Conservation (phyloP, 2,888 invertebrate genomes). For the Drymonia ruficornis region DNA sequence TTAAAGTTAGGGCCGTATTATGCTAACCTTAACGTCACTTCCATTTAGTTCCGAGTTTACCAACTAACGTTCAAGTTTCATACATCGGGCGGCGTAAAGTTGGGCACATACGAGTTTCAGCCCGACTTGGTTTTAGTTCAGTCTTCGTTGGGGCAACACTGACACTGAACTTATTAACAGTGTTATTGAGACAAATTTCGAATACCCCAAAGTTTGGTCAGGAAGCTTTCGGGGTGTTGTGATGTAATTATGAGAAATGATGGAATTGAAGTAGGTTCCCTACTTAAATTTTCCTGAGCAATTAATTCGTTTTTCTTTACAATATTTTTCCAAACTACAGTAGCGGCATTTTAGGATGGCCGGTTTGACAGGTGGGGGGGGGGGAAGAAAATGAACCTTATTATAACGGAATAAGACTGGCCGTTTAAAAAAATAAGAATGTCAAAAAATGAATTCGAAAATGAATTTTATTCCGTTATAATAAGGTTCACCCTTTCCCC, state of each 20-base stretch:
- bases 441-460: no score
- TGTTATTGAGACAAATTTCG: slow-evolving; percentile 57
- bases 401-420: no score
- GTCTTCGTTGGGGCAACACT: slow-evolving; percentile 44
- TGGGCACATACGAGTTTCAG: slow-evolving; percentile 49
- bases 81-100: slow-evolving; percentile 52
- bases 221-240: slow-evolving; percentile 12
- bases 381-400: no score
- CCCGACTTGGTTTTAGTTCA: slow-evolving; percentile 33
- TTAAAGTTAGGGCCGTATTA: slow-evolving; percentile 17
- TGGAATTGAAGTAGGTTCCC: no score
- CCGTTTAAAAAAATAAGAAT: no score
- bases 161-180: slow-evolving; percentile 52
- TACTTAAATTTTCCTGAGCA: no score
- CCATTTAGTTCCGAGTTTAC: slow-evolving; percentile 51
- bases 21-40: slow-evolving; percentile 44
- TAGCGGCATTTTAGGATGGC: no score
- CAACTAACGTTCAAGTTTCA: slow-evolving; percentile 55
- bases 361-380: no score
- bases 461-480: no score
- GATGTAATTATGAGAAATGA: slow-evolving; percentile 8
- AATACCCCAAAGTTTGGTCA: slow-evolving; percentile 20
- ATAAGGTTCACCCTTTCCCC: no score
- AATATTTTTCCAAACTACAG: no score
- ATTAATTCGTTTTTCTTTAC: no score